Evolutionary conservation across 2,113 vertebrate genomes (phyloP).

Genomic region (Eulemur rufifrons): DNA sequence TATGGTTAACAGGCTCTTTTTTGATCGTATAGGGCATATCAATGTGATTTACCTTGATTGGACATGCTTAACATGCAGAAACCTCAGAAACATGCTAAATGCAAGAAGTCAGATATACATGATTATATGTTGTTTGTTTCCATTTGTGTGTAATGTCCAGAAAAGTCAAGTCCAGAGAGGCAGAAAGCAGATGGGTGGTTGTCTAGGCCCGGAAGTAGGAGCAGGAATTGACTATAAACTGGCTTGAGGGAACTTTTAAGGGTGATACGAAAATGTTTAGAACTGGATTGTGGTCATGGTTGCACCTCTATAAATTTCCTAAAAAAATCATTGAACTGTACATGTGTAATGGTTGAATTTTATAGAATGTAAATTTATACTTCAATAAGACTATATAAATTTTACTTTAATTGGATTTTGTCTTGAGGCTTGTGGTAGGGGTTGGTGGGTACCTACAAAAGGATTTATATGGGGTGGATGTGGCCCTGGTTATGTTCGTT

Average conservation of each 20-base stretch:
- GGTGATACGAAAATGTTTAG: neutral
- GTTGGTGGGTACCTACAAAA: neutral
- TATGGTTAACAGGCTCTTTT: neutral
- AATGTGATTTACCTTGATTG: neutral
- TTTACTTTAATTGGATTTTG: neutral
- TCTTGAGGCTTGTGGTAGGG: neutral
- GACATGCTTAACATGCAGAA: fast-evolving
- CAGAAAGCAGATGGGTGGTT: neutral
- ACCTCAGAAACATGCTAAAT: neutral
- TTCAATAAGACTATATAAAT: neutral
- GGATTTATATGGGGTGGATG: neutral
- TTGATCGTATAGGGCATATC: neutral
- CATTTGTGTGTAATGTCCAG: neutral
- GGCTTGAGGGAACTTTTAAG: neutral
- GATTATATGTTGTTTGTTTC: neutral
- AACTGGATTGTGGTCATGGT: neutral
- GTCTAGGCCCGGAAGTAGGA: too few relatives aligned
- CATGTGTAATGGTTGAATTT: neutral
- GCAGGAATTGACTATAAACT: fast-evolving
- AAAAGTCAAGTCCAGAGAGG: neutral
- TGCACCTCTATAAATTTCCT: neutral
- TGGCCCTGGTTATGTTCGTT: neutral
- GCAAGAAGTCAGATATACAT: neutral
- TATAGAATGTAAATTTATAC: neutral
- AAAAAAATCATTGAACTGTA: neutral